These are phyloP conservation scores for Agrochola lychnidis DNA, from an alignment of 2,888 invertebrate species.

Conservation along the genomic window DNA sequence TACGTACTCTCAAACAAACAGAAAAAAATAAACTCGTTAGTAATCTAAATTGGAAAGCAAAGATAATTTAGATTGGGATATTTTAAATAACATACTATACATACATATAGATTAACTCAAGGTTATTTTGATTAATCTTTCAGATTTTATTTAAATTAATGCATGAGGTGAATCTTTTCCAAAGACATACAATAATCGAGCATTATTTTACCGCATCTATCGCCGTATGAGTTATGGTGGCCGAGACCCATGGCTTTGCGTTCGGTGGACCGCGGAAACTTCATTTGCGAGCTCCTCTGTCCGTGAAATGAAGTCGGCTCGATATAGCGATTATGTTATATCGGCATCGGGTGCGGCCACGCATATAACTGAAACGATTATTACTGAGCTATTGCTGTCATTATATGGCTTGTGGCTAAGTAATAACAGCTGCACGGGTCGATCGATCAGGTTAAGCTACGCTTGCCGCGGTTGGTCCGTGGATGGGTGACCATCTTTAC, in stretches of 20 bases:
- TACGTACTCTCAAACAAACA: background rate
- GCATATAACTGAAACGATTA: conserved; percentile 69
- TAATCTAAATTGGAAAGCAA: background rate
- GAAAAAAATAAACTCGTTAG: too few relatives aligned
- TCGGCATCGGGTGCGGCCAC: conserved; percentile 69
- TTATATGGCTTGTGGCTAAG: background rate
- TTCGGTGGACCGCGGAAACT: conserved; percentile 87
- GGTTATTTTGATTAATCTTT: background rate
- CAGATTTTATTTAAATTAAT: background rate
- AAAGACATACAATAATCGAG: background rate
- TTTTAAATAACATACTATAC: background rate
- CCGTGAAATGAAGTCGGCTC: conserved; percentile 90
- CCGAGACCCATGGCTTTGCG: conserved; percentile 70
- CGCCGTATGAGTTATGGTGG: conserved; percentile 36
- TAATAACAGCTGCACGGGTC: too few relatives aligned
- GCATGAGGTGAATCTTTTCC: too few relatives aligned
- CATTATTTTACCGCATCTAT: conserved; percentile 72
- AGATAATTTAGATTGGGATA: too few relatives aligned
- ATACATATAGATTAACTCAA: background rate
- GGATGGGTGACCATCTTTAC: too few relatives aligned
- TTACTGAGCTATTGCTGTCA: conserved; percentile 32
- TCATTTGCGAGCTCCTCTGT: conserved; percentile 89
- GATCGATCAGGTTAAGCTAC: too few relatives aligned
- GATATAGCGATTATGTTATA: conserved; percentile 78
- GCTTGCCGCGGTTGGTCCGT: too few relatives aligned